phyloP scores from a whole-genome alignment of 1,140 invertebrate genomes.

The Hypsibius dujardini region DNA sequence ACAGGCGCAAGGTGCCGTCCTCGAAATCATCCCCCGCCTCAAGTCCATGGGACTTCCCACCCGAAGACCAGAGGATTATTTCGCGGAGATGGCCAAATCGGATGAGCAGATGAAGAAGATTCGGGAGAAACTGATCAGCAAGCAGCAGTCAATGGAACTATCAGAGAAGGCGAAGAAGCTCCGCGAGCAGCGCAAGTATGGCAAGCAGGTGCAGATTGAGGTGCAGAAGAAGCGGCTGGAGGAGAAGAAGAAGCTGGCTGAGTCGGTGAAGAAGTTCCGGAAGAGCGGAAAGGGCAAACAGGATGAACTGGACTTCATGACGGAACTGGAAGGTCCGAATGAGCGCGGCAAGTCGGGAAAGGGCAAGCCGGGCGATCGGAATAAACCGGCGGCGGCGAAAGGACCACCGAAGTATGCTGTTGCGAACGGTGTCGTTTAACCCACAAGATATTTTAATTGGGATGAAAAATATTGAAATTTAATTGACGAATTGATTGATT shows the following conservation, averaged over 20 bases:
- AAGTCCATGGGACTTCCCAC: slow-evolving; percentile 56
- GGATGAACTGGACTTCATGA: slow-evolving; percentile 29
- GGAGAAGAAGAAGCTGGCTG: slow-evolving; percentile 44
- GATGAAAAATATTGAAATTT: no score
- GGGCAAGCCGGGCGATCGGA: slow-evolving; percentile 22
- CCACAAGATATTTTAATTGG: no score
- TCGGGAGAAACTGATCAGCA: slow-evolving; percentile 58
- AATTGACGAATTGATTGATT: no score
- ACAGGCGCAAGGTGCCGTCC: slow-evolving; percentile 68
- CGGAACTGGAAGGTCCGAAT: slow-evolving; percentile 26
- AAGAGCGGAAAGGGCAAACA: slow-evolving; percentile 28
- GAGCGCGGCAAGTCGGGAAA: slow-evolving; percentile 28
- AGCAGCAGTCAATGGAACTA: slow-evolving; percentile 60
- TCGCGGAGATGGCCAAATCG: slow-evolving; percentile 95
- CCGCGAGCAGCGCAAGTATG: slow-evolving; percentile 72
- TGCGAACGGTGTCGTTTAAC: no score
- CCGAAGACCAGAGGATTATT: slow-evolving; percentile 80
- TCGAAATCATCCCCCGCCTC: slow-evolving; percentile 54
- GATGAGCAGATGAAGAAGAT: slow-evolving; percentile 96
- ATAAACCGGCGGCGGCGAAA: slow-evolving; percentile 37
- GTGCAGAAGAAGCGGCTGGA: slow-evolving; percentile 59
- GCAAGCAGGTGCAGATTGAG: slow-evolving; percentile 67
- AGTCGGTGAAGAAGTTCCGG: slow-evolving; percentile 34
- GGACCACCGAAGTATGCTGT: not conserved
- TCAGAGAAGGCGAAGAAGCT: slow-evolving; percentile 74